Evolutionary conservation across 1,140 invertebrate species (phyloP).

Genomic region (Gyrodactylus bullatarudis): DNA sequence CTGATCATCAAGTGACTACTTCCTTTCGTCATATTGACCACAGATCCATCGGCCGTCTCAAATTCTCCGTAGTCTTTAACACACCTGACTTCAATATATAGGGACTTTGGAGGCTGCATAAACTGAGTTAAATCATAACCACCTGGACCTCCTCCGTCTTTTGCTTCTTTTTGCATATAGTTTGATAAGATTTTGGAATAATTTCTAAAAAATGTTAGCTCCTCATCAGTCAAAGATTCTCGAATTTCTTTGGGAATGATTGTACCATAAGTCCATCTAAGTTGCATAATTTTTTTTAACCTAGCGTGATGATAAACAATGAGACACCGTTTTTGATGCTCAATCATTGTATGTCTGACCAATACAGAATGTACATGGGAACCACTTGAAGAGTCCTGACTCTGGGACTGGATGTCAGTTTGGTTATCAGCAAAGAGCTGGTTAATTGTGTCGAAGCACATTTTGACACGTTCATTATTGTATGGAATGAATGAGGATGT

Average conservation of each 20-base stretch:
- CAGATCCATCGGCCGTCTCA: slow-evolving; percentile 5
- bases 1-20: slow-evolving; percentile 57
- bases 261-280: neutral
- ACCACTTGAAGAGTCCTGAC: neutral
- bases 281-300: neutral
- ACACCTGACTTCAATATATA: slow-evolving; percentile 36
- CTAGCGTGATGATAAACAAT: neutral
- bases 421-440: neutral
- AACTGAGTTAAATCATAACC: slow-evolving; percentile 55
- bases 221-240: neutral
- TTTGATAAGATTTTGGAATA: slow-evolving; percentile 50
- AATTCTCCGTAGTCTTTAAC: slow-evolving; percentile 7
- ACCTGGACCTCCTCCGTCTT: neutral
- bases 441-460: neutral
- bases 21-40: slow-evolving; percentile 28
- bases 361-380: neutral
- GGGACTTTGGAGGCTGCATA: slow-evolving; percentile 52
- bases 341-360: neutral
- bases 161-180: slow-evolving; percentile 38
- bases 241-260: neutral
- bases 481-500: neutral
- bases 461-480: neutral
- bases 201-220: slow-evolving; percentile 43
- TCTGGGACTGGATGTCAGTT: neutral
- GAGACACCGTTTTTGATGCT: neutral